phyloP scores from a whole-genome alignment of 2,888 invertebrate genomes.

The Endomychus coccineus region DNA sequence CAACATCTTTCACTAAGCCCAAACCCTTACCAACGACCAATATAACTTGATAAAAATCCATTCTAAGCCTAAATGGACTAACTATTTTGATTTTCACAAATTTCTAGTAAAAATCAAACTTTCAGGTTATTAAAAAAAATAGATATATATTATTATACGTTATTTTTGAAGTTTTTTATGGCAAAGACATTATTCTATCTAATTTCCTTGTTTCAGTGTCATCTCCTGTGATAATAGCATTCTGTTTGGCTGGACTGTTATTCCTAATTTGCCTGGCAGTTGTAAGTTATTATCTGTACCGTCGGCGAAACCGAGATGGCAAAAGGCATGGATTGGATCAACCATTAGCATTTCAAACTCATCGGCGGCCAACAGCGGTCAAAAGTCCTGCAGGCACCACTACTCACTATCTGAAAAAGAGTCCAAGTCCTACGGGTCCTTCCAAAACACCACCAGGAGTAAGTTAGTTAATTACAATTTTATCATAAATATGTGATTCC shows the following conservation, averaged over 20 bases:
- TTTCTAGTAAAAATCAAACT: too few relatives aligned
- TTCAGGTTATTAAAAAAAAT: too few relatives aligned
- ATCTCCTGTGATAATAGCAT: constrained; percentile 49
- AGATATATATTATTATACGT: too few relatives aligned
- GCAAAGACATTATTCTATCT: too few relatives aligned
- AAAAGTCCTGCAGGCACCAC: constrained; percentile 74
- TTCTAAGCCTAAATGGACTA: too few relatives aligned
- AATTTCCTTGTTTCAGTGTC: constrained; percentile 31
- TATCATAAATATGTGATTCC: too few relatives aligned
- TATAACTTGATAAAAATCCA: too few relatives aligned
- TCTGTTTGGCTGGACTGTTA: constrained; percentile 55
- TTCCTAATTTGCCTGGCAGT: constrained; percentile 54
- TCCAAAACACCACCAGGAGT: constrained; percentile 52
- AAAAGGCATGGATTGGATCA: constrained; percentile 53
- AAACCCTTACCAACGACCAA: too few relatives aligned
- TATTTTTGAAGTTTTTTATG: too few relatives aligned
- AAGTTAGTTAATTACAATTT: too few relatives aligned
- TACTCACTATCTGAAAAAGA: constrained; percentile 81
- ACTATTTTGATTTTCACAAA: too few relatives aligned
- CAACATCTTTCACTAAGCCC: too few relatives aligned
- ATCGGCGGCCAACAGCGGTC: constrained; percentile 71
- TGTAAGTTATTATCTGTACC: constrained; percentile 59
- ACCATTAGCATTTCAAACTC: constrained; percentile 60
- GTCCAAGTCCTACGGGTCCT: constrained; percentile 76
- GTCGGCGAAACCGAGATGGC: constrained; percentile 41